Evolutionary conservation across 2,113 vertebrate species (phyloP), one percentile per base, ranked within the genome.

Genomic region (Atractosteus spatula): DNA sequence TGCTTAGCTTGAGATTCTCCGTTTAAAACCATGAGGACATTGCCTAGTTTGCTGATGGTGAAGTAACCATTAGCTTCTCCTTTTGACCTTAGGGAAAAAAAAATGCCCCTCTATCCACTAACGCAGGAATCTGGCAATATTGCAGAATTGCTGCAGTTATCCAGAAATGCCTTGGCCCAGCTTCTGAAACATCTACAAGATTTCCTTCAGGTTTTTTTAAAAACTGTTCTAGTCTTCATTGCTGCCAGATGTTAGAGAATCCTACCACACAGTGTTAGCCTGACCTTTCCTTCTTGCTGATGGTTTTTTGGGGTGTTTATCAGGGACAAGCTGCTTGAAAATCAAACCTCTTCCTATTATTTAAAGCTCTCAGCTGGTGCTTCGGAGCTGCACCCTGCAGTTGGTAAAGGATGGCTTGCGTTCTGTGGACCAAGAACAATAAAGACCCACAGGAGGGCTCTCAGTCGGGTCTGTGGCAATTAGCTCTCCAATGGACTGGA

Each of bases 221-320:
- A 29, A 29, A 29, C 29, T 29, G 29, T 29, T n/a, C 57, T n/a
- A 16, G 4, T 66, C 76, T 78, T 84, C 77, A 89, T 90, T 89
- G 79, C 77, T 89, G 81, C 86, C 89, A 92, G 89, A 90, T 92
- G 91, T 90, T 78, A 72, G 70, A 78, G 56, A 73, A 76, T 83
- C 81, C 78, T 79, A 79, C 73, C 55, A 57, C 78, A 72, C 61
- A 12, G 51, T 14, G 29, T 41, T 14, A 70, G 73, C 8, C 57
- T 63, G 62, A 69, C 13, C 61, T 41, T 5, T 8, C 44, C 45
- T 41, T n/a, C 62, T 66, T 55, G 54, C n/a, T 16, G 8, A 8
- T 44, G 16, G 69, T 51, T 59, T 59, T 43, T 54, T 57, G 54
- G n/a, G 17, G 55, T 44, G 62, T 61, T 29, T 67, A 6, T 3